Evolutionary conservation across 1,140 invertebrate genomes (phyloP).

Genomic region (Nautilus pompilius): DNA sequence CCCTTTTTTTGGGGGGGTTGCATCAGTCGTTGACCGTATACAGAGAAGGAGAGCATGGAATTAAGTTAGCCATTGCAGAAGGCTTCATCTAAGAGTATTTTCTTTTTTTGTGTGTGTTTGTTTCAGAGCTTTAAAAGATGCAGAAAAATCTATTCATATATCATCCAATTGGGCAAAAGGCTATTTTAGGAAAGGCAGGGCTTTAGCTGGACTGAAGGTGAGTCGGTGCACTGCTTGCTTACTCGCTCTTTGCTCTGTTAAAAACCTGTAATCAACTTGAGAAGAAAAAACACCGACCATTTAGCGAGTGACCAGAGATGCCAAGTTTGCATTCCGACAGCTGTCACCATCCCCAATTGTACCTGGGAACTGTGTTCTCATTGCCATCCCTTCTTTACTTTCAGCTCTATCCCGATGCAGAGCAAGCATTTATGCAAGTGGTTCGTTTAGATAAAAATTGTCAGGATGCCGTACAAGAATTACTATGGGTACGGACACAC

Average conservation of each 20-base stretch:
- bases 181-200: conserved; percentile 60
- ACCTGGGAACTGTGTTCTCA: too few species aligned
- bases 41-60: too few species aligned
- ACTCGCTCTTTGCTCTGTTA: background rate
- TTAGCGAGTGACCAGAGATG: too few species aligned
- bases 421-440: conserved; percentile 60
- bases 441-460: conserved; percentile 59
- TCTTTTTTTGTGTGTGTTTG: conserved; percentile 5
- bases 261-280: too few species aligned
- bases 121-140: conserved; percentile 60
- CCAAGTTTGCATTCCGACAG: too few species aligned
- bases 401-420: conserved; percentile 57
- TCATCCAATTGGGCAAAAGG: conserved; percentile 60
- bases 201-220: conserved; percentile 59
- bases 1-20: too few species aligned
- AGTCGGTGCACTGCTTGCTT: conserved; percentile 17
- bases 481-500: conserved; percentile 53
- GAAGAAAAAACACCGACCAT: too few species aligned
- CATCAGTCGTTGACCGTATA: too few species aligned
- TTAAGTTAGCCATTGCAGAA: too few species aligned
- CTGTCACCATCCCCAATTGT: too few species aligned
- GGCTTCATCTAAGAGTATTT: too few species aligned
- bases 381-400: too few species aligned
- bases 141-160: conserved; percentile 58
- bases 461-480: conserved; percentile 58